These are phyloP conservation scores for Plotosus lineatus DNA, from an alignment of 2,113 vertebrate species.

Conservation along the genomic window DNA sequence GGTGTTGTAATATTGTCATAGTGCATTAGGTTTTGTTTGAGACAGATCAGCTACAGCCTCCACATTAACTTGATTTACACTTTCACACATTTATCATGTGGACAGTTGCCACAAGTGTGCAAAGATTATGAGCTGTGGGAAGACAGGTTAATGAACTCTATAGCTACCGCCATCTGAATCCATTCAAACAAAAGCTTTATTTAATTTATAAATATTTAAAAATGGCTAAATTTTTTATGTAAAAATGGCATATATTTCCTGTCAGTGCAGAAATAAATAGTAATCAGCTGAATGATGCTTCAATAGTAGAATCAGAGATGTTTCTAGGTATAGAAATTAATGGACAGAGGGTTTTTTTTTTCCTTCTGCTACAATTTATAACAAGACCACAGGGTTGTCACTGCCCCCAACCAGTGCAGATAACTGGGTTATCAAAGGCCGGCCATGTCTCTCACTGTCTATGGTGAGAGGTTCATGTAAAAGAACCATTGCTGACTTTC, in stretches of 20 bases:
- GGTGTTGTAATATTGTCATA: neutral
- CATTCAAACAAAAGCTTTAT: neutral
- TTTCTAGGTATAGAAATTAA: no score
- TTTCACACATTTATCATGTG: neutral
- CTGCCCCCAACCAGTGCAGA: no score
- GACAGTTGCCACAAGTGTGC: neutral
- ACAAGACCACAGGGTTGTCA: no score
- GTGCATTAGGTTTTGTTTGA: neutral
- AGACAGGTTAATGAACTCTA: neutral
- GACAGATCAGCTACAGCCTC: neutral
- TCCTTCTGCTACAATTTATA: no score
- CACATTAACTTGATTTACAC: conserved; percentile 1
- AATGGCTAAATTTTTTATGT: conserved; percentile 1
- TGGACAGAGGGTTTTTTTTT: no score
- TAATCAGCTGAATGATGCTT: neutral
- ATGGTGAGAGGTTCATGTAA: no score
- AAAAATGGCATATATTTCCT: neutral
- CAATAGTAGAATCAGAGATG: neutral
- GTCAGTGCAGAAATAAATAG: neutral
- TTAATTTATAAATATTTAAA: neutral
- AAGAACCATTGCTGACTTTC: no score
- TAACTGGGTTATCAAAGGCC: no score
- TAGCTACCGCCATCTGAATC: neutral
- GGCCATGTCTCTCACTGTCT: no score
- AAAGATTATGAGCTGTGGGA: neutral